Percentiles rank a stretch among this genome's conserved stretches.
Evolutionary conservation across 2,888 invertebrate genomes (phyloP).

Genomic region (Yponomeuta evonymella): DNA sequence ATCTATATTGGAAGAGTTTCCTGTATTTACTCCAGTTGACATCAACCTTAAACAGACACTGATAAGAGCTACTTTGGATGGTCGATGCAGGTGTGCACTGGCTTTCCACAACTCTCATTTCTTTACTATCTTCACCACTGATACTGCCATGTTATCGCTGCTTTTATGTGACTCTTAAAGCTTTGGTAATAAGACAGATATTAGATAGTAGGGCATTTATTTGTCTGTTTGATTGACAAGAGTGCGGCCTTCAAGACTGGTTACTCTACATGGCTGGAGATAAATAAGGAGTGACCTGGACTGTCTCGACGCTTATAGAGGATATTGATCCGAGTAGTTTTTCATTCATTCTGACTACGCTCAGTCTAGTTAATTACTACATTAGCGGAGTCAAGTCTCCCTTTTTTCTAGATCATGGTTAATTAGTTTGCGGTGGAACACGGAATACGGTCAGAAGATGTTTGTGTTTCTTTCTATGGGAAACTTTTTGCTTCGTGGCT

Average conservation of each 20-base stretch:
- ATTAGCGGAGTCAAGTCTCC: not conserved
- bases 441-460: not conserved
- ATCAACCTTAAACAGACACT: not conserved
- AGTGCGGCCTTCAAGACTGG: constrained; percentile 8
- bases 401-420: not conserved
- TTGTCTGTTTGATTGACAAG: constrained; percentile 13
- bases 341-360: not conserved
- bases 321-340: constrained; percentile 12
- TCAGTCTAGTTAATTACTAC: not conserved
- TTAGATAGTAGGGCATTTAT: not conserved
- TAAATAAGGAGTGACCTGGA: constrained; percentile 8
- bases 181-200: not conserved
- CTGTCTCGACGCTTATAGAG: not conserved
- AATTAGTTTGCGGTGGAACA: not conserved
- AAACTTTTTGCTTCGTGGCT: not conserved
- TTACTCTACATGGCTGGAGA: constrained; percentile 8
- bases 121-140: not conserved
- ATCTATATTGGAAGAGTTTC: constrained; percentile 11
- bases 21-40: not conserved
- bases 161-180: not conserved
- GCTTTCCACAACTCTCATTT: constrained; percentile 19
- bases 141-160: constrained; percentile 1
- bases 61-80: not conserved
- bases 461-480: not conserved
- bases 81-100: not conserved